A percentile compares a stretch with the other conserved stretches of the same genome.
Conservation (phyloP, 2,888 invertebrate genomes). For the Rhimphoctona megacephalus region DNA sequence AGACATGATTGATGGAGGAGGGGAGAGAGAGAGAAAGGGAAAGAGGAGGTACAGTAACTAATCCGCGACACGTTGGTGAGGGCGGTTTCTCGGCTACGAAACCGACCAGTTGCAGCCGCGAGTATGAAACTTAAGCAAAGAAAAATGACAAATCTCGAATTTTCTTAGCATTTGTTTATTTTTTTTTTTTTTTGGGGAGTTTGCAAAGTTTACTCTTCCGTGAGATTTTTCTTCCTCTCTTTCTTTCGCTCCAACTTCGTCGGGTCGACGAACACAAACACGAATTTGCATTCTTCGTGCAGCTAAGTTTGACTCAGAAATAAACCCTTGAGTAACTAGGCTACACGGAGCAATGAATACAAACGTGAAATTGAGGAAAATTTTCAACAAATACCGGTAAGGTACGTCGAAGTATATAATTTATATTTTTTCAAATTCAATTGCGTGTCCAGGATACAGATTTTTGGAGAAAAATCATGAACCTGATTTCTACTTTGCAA, state of each 20-base stretch:
- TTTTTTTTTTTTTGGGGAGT: not conserved
- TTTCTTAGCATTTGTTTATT: constrained; percentile 28
- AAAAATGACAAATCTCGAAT: constrained; percentile 37
- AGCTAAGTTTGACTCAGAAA: constrained; percentile 58
- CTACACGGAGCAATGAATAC: constrained; percentile 35
- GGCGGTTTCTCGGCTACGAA: constrained; percentile 29
- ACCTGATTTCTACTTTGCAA: not conserved
- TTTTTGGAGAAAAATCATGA: not conserved
- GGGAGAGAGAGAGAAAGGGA: not conserved
- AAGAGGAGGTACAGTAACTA: constrained; percentile 9
- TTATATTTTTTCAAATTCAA: not conserved
- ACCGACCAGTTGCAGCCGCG: constrained; percentile 50
- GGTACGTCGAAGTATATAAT: not conserved
- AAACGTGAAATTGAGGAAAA: constrained; percentile 45
- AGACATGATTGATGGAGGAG: not conserved
- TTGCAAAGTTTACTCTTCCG: constrained; percentile 48
- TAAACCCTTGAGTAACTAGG: constrained; percentile 15
- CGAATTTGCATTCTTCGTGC: constrained; percentile 65
- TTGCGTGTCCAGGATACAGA: not conserved
- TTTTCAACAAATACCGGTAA: constrained; percentile 8
- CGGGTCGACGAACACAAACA: constrained; percentile 62
- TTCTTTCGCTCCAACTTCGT: constrained; percentile 26
- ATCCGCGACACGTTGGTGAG: constrained; percentile 22
- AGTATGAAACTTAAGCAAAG: constrained; percentile 45
- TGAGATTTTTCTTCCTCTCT: constrained; percentile 42